A percentile compares a stretch with the other conserved stretches of the same genome.
Conservation (phyloP, 1,140 invertebrate species). For the Coelopa frigida region DNA sequence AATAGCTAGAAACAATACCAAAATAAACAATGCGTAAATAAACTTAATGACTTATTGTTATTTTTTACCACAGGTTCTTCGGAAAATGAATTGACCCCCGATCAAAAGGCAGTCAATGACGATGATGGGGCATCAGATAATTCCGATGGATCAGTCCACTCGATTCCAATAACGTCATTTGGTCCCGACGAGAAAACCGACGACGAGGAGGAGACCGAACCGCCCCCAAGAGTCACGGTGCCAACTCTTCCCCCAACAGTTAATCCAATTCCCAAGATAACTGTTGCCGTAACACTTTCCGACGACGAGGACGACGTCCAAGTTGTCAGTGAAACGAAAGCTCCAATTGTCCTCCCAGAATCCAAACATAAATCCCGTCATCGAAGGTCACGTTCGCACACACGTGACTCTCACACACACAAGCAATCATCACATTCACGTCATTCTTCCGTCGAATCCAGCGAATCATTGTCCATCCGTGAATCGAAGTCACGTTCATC, state of each 20-base stretch:
- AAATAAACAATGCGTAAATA: too few relatives aligned
- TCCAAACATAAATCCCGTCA: too few relatives aligned
- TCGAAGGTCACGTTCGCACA: too few relatives aligned
- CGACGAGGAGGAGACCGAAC: conserved; percentile 7
- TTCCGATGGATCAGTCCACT: conserved; percentile 35
- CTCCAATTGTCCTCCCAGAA: too few relatives aligned
- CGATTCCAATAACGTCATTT: conserved; percentile 42
- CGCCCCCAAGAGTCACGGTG: not conserved
- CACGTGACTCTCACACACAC: too few relatives aligned
- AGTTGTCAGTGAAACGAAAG: conserved; percentile 18
- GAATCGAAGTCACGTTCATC: conserved; percentile 7
- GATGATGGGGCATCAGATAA: conserved; percentile 12
- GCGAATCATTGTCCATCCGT: too few relatives aligned
- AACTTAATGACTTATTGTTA: too few relatives aligned
- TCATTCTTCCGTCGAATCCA: too few relatives aligned
- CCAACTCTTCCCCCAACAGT: not conserved
- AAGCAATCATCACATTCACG: too few relatives aligned
- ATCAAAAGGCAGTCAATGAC: not conserved
- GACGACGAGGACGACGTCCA: conserved; percentile 41
- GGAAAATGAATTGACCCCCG: not conserved
- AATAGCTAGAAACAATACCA: too few relatives aligned
- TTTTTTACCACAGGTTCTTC: too few relatives aligned
- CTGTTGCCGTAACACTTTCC: conserved; percentile 25
- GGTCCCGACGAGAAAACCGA: conserved; percentile 39
- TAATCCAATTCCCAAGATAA: not conserved